These are phyloP conservation scores for Eueremaeus valkanovi DNA, from an alignment of 2,888 invertebrate species.

Conservation along the genomic window DNA sequence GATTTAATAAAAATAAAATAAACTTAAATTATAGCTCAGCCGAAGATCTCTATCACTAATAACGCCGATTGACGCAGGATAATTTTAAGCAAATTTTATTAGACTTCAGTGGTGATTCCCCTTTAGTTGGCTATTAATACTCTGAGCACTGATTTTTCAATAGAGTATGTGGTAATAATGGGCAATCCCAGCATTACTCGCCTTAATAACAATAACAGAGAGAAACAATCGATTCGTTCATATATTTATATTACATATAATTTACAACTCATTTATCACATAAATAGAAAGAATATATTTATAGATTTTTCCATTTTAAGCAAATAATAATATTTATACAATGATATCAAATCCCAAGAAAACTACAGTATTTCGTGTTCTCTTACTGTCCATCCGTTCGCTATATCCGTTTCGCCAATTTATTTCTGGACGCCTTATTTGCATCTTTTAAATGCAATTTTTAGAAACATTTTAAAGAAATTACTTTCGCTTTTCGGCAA, in stretches of 20 bases:
- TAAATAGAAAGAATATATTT: neutral
- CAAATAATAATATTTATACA: neutral
- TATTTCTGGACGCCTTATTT: neutral
- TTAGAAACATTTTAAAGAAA: no score
- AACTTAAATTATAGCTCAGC: no score
- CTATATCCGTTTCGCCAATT: neutral
- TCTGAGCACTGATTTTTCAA: neutral
- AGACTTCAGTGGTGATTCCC: neutral
- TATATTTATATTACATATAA: neutral
- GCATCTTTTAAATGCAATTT: neutral
- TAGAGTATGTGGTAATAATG: constrained; percentile 12
- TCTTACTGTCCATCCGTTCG: neutral
- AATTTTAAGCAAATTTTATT: no score
- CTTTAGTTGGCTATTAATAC: neutral
- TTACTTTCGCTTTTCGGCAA: neutral
- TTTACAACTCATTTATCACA: neutral
- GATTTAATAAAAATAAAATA: no score
- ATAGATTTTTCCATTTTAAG: neutral
- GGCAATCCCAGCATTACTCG: constrained; percentile 1
- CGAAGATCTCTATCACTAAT: no score
- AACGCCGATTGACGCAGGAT: no score
- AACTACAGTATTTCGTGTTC: neutral
- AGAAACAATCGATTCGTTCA: neutral
- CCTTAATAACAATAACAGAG: neutral
- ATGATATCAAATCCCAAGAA: neutral